Base-by-base conservation (phyloP, 2,888 invertebrate species). In the Coelinius sp. region DNA sequence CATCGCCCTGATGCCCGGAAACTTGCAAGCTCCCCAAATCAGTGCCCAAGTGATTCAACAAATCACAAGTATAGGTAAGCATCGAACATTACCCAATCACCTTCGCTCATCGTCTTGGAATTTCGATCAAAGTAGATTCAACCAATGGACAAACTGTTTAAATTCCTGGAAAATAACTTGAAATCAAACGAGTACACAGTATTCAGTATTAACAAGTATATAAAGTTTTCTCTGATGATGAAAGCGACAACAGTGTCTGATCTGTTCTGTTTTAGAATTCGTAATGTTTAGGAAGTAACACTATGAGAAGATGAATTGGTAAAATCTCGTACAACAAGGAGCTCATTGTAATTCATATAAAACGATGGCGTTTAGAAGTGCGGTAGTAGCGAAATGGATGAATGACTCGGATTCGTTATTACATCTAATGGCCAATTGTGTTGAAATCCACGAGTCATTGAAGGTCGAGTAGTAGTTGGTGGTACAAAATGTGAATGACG, bases 81-180 rank as follows among this genome's bases (percentile, higher is more conserved):
- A 59, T 35, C 31, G 10, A 17, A 59, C 14, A 35, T 59, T 59
- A 35, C 59, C 31, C 59, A 59, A 59, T 59, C 31, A 59, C 17
- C 27, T 71, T 70, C 71, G 67, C 75, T 81, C 81, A 79, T 79
- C 76, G 75, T 73, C 66, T 65, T 76, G 77, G 81, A 80, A 80
- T 80, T 79, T 77, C 75, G 78, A 78, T 77, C 78, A 76, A 78
- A 46, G 64, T 64, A 59, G 12, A 59, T 74, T 71, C 70, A 74
- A 76, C 73, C 72, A 74, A 56, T 70, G 52, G 41, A 44, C 31
- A 35, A 38, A 72, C 62, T 65, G 59, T 59, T 35, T 65, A 49
- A 52, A 70, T 67, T 73, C 31, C 59, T 31, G 31, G 35, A 35
- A 59, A 59, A 59, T 59, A 59, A 35, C 46, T 49, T 49, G 46